Evolutionary conservation across 1,140 invertebrate genomes (phyloP), one percentile per base, ranked within the genome.

Genomic region (Teleogryllus occipitalis): DNA sequence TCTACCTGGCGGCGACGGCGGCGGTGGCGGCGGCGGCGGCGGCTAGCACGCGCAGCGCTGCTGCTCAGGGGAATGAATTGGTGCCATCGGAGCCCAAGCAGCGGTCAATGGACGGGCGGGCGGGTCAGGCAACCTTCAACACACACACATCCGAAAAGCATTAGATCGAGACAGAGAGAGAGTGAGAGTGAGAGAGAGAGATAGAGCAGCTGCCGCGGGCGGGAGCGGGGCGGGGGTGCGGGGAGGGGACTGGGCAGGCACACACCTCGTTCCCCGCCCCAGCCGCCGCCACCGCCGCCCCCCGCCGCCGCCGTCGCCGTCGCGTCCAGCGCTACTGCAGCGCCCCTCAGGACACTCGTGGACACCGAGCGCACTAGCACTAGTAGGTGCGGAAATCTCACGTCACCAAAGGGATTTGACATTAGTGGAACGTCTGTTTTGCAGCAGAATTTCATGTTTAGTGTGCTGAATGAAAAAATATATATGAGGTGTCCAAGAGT

Each of bases 71-170:
- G 54, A 7, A 65, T 7, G 54, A 65, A 7, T 65, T 65, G 74
- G 65, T 75, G 73, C 73, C 79, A 77, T 80, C 79, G 27, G 47
- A 65, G 1, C 54, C 39, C 49, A 78, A 49, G 72, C 78, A 39
- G 72, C 72, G 73, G 49, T 54, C 21, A 39, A 65, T 78, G 78
- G 65, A 75, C 80, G 76, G 81, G 75, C 78, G 76, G 79, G 78
- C 75, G 46, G 76, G 79, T 39, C 78, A 72, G 79, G 72, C 78
- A 75, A 81, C 81, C 81, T 81, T 81, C 74, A 81, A 81, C 76
- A 81, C 75, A 81, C 80, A 81, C 75, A 81, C 75, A 81, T 47
- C 39, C 48, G 72, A 76, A 80, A 77, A 80, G 54, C 54, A 65
- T 65, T 65, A 65, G 18, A 65, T 10, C 10, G 10, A 14, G 54